These are phyloP conservation scores for Gymnarchus niloticus DNA, from an alignment of 2,113 vertebrate genomes.

Conservation along the genomic window DNA sequence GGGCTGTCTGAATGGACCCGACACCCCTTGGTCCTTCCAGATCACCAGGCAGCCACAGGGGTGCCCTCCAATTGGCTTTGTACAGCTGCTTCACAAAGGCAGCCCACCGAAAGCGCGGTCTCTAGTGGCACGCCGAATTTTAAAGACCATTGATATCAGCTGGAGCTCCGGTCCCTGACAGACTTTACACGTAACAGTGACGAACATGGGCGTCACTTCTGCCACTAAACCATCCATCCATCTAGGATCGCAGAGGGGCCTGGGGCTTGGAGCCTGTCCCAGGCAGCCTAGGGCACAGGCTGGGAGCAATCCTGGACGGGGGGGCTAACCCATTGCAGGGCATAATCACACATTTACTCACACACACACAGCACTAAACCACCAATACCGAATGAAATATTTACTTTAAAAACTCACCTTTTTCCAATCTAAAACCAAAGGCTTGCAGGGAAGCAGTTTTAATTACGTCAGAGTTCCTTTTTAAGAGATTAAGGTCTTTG, in stretches of 20 bases:
- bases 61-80: constrained; percentile 60
- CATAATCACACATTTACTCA: too few species aligned
- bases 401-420: neutral
- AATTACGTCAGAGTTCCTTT: neutral
- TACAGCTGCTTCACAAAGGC: constrained; percentile 55
- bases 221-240: neutral
- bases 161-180: constrained; percentile 21
- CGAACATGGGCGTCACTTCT: neutral
- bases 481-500: constrained; percentile 39
- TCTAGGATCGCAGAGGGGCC: too few species aligned
- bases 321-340: too few species aligned
- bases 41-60: constrained; percentile 53
- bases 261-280: too few species aligned
- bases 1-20: constrained; percentile 47
- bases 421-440: constrained; percentile 1
- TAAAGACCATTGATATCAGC: constrained; percentile 51
- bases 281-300: too few species aligned
- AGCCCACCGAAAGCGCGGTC: constrained; percentile 48
- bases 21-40: constrained; percentile 31
- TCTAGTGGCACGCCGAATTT: constrained; percentile 49
- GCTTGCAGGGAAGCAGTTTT: neutral
- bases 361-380: too few species aligned
- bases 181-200: neutral
- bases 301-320: too few species aligned
- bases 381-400: neutral